Conservation (phyloP, 2,113 vertebrate species). For the Trogon surrucura region DNA sequence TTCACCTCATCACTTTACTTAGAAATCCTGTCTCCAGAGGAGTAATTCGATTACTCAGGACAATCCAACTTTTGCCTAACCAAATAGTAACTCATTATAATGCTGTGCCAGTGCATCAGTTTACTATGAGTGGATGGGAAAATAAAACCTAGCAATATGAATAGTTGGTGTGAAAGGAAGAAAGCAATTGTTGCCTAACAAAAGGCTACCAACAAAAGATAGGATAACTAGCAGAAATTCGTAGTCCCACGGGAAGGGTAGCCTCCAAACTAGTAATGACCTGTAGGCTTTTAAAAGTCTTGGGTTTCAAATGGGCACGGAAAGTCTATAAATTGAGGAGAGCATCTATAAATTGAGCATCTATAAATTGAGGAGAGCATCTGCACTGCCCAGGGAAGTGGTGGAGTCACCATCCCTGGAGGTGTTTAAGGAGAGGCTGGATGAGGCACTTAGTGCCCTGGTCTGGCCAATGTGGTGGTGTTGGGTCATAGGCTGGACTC, state of each 20-base stretch:
- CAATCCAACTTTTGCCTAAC: conserved; percentile 41
- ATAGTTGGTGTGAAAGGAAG: conserved; percentile 7
- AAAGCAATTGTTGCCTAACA: conserved; percentile 20
- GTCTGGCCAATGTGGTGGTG: no score
- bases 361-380: no score
- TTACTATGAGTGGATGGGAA: conserved; percentile 11
- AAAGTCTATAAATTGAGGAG: background rate
- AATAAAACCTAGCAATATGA: conserved; percentile 32
- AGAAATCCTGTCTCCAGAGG: conserved; percentile 50
- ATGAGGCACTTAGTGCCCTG: no score
- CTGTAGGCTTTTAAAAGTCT: background rate
- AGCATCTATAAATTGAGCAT: background rate
- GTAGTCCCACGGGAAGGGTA: background rate
- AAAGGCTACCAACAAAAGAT: conserved; percentile 36
- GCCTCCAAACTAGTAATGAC: background rate
- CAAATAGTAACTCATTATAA: conserved; percentile 46
- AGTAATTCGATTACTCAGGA: conserved; percentile 46
- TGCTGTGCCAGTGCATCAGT: conserved; percentile 13
- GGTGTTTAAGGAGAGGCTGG: no score
- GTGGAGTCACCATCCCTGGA: no score
- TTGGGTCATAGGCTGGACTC: no score
- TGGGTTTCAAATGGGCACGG: background rate
- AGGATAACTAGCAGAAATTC: background rate
- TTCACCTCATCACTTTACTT: conserved; percentile 61
- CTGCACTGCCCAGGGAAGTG: no score